Evolutionary conservation across 2,888 invertebrate genomes (phyloP).

Genomic region (Eupelmus urozonus): DNA sequence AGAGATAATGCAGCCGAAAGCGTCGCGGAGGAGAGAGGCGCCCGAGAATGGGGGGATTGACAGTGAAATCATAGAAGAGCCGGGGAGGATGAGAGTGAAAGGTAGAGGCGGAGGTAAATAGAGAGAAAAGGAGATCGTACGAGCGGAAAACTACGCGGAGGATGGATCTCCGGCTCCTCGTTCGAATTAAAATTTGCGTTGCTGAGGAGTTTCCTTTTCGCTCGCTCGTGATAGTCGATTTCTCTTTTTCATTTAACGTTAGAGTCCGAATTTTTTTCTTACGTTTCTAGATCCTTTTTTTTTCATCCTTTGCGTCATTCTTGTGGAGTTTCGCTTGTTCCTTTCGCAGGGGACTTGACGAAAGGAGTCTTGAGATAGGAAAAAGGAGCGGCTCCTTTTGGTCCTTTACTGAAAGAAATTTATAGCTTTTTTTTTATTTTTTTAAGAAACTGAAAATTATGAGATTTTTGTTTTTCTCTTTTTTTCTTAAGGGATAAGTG

Average conservation of each 20-base stretch:
- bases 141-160: conserved; percentile 15
- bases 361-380: too few species aligned
- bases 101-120: neutral
- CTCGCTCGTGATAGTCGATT: conserved; percentile 4
- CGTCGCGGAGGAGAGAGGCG: neutral
- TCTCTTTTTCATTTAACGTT: neutral
- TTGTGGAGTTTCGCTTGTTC: neutral
- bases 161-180: conserved; percentile 5
- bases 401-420: too few species aligned
- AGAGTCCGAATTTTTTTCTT: neutral
- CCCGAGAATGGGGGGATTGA: conserved; percentile 18
- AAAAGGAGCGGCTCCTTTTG: too few species aligned
- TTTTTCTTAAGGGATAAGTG: too few species aligned
- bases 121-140: neutral
- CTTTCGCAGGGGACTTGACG: too few species aligned
- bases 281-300: neutral
- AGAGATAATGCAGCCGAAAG: conserved; percentile 47
- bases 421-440: too few species aligned
- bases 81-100: neutral
- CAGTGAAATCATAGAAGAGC: conserved; percentile 4
- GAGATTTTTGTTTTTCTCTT: too few species aligned
- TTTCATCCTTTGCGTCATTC: neutral
- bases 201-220: neutral
- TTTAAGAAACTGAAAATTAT: too few species aligned
- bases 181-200: conserved; percentile 26